A percentile compares a stretch with the other conserved stretches of the same genome.
phyloP scores from a whole-genome alignment of 2,888 invertebrate genomes.

The Eudasyphora cyanicolor region DNA sequence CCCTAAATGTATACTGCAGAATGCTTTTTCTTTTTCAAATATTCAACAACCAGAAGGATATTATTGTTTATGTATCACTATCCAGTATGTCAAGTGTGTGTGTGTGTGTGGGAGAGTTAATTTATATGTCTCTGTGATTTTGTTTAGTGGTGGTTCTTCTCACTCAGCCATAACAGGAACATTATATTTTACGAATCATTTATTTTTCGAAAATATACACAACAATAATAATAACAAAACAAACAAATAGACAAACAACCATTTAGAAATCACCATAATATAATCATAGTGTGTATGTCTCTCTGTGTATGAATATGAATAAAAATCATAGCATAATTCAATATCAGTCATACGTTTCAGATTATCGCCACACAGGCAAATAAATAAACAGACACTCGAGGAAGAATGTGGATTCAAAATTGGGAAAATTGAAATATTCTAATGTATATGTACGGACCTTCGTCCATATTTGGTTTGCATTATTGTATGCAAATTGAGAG shows the following conservation, averaged over 20 bases:
- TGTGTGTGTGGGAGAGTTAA: not conserved
- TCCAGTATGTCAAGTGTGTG: not conserved
- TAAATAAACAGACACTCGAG: not conserved
- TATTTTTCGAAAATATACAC: not conserved
- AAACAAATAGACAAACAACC: too few relatives aligned
- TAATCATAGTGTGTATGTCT: not conserved
- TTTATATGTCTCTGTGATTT: too few relatives aligned
- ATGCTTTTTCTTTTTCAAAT: not conserved
- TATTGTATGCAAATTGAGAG: too few relatives aligned
- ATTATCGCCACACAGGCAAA: not conserved
- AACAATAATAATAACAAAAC: too few relatives aligned
- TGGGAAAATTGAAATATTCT: too few relatives aligned
- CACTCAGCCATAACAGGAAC: not conserved
- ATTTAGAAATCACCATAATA: not conserved
- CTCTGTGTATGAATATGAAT: not conserved
- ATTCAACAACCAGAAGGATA: too few relatives aligned
- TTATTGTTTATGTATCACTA: not conserved
- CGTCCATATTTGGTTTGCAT: too few relatives aligned
- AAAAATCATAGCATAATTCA: not conserved
- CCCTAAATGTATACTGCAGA: too few relatives aligned
- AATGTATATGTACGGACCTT: too few relatives aligned
- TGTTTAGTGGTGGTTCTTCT: constrained; percentile 20
- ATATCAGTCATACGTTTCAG: constrained; percentile 10
- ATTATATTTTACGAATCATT: not conserved
- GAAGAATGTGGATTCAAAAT: not conserved